These are phyloP conservation scores for Oeneis ivallda DNA, from an alignment of 2,888 invertebrate genomes.

Conservation along the genomic window DNA sequence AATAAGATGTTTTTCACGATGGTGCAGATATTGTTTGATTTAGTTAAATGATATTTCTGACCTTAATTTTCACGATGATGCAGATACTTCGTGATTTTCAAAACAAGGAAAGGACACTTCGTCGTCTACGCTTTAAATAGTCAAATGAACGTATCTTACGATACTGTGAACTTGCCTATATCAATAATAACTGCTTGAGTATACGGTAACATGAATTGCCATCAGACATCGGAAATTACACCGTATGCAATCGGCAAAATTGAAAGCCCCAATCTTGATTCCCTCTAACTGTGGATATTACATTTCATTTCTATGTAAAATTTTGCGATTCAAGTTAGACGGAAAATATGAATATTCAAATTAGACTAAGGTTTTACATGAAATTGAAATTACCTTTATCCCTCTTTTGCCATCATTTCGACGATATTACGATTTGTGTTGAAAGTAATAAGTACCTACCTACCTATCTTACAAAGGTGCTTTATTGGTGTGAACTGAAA, in stretches of 20 bases:
- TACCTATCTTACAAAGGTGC: background rate
- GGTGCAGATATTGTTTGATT: too few relatives aligned
- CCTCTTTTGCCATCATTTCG: conserved; percentile 24
- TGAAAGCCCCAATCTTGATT: conserved; percentile 60
- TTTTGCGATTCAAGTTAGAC: conserved; percentile 27
- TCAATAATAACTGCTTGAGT: conserved; percentile 42
- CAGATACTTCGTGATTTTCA: too few relatives aligned
- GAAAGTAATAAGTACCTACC: background rate
- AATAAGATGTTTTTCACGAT: too few relatives aligned
- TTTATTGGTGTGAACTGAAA: background rate
- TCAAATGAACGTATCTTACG: background rate
- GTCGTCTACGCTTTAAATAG: background rate
- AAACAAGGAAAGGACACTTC: too few relatives aligned
- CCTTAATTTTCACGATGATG: too few relatives aligned
- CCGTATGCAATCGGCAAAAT: conserved; percentile 61
- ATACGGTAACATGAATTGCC: conserved; percentile 57
- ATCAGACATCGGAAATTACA: conserved; percentile 64
- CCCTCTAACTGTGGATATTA: conserved; percentile 29
- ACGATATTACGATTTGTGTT: conserved; percentile 20
- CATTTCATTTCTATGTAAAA: conserved; percentile 26
- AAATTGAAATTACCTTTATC: conserved; percentile 32
- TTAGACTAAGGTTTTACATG: conserved; percentile 25
- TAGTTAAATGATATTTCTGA: too few relatives aligned
- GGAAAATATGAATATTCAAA: conserved; percentile 37
- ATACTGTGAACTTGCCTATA: conserved; percentile 11